Evolutionary conservation across 2,113 vertebrate genomes (phyloP).

Genomic region (Aphelocoma coerulescens): DNA sequence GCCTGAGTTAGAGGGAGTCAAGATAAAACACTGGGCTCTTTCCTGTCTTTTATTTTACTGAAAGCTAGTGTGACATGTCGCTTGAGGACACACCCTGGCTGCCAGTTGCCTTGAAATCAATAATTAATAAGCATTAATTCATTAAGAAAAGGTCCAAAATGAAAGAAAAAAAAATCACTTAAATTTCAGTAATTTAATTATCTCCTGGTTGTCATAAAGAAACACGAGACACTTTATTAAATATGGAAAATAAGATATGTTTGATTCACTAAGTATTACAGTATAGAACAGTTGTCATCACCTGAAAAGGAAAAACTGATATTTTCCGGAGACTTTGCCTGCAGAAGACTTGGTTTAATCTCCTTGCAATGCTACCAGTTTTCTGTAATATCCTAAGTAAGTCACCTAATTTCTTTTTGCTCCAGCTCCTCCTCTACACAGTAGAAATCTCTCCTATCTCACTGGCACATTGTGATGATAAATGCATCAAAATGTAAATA

Average conservation of each 20-base stretch:
- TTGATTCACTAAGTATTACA: not conserved
- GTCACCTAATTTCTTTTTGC: not conserved
- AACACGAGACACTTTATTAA: conserved; percentile 30
- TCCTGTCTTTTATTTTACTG: not conserved
- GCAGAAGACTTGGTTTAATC: not conserved
- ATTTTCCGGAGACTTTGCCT: not conserved
- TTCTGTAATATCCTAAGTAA: not conserved
- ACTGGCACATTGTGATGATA: not conserved
- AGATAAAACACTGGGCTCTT: not conserved
- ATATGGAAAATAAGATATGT: conserved; percentile 9
- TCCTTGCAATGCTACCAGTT: not conserved
- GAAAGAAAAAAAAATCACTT: not conserved
- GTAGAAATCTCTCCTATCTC: not conserved
- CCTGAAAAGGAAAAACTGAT: not conserved
- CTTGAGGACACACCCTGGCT: not conserved
- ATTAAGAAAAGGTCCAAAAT: not conserved
- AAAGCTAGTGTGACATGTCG: not conserved
- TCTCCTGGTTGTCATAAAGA: conserved; percentile 32
- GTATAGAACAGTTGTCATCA: not conserved
- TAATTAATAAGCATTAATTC: not conserved
- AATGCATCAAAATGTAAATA: not conserved
- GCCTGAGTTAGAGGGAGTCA: not conserved
- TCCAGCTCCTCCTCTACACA: not conserved
- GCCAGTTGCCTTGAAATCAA: not conserved
- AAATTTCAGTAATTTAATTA: not conserved